A percentile compares a stretch with the other conserved stretches of the same genome.
These are phyloP conservation scores for Podotricha telesiphe DNA, from an alignment of 2,888 invertebrate genomes.

Conservation along the genomic window DNA sequence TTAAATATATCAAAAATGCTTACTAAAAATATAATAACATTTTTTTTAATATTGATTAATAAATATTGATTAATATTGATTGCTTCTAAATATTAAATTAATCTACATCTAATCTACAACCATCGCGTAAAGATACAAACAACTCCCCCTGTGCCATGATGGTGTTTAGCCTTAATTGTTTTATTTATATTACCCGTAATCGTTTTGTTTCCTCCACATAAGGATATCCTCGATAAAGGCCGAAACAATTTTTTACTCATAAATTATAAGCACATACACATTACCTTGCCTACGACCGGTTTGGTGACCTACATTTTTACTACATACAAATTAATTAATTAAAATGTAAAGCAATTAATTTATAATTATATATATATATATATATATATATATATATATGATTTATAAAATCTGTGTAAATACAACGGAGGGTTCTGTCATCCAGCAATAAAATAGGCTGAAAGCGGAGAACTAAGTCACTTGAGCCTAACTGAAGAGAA, in stretches of 20 bases:
- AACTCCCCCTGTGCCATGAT: neutral
- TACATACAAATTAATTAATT: constrained; percentile 5
- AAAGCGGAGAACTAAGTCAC: too few relatives aligned
- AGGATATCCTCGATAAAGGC: constrained; percentile 41
- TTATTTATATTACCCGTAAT: constrained; percentile 35
- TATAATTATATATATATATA: neutral
- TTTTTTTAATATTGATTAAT: too few relatives aligned
- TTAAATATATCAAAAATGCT: too few relatives aligned
- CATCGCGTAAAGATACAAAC: neutral
- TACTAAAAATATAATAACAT: too few relatives aligned
- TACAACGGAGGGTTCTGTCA: too few relatives aligned
- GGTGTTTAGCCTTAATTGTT: neutral
- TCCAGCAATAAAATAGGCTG: too few relatives aligned
- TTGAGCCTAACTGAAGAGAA: neutral
- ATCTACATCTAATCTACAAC: neutral
- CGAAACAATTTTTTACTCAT: constrained; percentile 29
- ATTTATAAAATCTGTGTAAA: neutral
- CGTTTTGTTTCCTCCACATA: constrained; percentile 35
- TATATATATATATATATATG: neutral
- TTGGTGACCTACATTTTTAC: constrained; percentile 21
- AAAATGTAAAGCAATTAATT: constrained; percentile 1
- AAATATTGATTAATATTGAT: too few relatives aligned
- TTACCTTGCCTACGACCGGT: constrained; percentile 11
- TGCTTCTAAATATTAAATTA: too few relatives aligned
- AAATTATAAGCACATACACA: constrained; percentile 18